Conservation (phyloP, 2,113 vertebrate genomes). For the Herpetotheres cachinnans region DNA sequence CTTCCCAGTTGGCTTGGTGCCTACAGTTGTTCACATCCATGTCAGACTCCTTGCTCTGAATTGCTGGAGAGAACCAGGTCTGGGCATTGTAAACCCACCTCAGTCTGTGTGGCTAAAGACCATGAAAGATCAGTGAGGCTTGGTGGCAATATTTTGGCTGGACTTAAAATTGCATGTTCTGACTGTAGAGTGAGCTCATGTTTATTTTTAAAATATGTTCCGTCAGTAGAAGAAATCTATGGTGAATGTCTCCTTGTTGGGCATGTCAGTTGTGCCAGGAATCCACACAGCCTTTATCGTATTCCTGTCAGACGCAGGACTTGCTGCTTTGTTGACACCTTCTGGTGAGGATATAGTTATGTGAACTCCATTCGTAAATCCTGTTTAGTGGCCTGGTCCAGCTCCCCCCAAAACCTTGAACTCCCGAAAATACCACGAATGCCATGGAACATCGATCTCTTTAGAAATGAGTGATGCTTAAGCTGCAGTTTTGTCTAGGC, state of each 20-base stretch:
- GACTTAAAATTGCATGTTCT: constrained; percentile 22
- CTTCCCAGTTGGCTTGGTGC: neutral
- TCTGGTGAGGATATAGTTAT: neutral
- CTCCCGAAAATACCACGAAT: neutral
- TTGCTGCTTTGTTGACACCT: neutral
- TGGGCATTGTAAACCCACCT: neutral
- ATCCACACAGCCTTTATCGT: neutral
- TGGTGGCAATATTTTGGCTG: constrained; percentile 14
- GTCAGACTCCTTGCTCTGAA: neutral
- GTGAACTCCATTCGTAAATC: neutral
- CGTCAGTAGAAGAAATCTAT: neutral
- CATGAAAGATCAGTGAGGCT: neutral
- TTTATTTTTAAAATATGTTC: constrained; percentile 48
- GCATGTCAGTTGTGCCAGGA: neutral
- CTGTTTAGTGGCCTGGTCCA: neutral
- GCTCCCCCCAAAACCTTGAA: neutral
- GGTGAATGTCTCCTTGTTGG: constrained; percentile 48
- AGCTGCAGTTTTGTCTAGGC: neutral
- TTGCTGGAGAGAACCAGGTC: neutral
- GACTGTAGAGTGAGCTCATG: constrained; percentile 30
- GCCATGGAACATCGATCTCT: neutral
- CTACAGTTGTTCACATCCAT: neutral
- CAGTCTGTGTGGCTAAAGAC: neutral
- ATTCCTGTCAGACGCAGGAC: neutral
- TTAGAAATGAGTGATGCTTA: neutral